Percentiles rank a stretch among this genome's conserved stretches.
Evolutionary conservation across 2,797 vertebrate species (phyloP).

Genomic region (Coccyzus lansbergi): DNA sequence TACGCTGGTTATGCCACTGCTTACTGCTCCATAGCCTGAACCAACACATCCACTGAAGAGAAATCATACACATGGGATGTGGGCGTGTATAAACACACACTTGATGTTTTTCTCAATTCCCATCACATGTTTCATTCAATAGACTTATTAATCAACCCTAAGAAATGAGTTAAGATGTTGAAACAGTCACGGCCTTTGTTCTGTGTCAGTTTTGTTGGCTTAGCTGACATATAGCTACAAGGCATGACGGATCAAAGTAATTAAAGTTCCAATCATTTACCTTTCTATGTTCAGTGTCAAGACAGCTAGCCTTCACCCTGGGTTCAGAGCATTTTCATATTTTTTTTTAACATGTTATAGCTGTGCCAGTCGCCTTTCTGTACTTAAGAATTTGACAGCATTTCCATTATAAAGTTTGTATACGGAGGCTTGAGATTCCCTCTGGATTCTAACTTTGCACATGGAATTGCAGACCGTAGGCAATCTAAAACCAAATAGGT

Average conservation of each 20-base stretch:
- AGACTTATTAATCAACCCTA: constrained; percentile 85
- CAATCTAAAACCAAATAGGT: neutral
- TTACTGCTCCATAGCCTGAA: neutral
- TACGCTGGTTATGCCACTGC: fast-evolving
- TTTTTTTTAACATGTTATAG: constrained; percentile 77
- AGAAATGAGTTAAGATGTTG: constrained; percentile 86
- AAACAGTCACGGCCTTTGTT: constrained; percentile 86
- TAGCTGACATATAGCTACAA: constrained; percentile 87
- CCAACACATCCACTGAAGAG: neutral
- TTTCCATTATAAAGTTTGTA: constrained; percentile 66
- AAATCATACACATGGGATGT: neutral
- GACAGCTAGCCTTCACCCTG: constrained; percentile 81
- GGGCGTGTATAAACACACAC: neutral
- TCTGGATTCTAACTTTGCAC: constrained; percentile 20
- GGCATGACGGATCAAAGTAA: constrained; percentile 94
- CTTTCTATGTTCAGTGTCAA: constrained; percentile 89
- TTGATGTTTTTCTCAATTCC: constrained; percentile 48
- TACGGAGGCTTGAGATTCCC: constrained; percentile 27
- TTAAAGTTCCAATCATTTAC: constrained; percentile 97
- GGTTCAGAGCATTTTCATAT: constrained; percentile 80
- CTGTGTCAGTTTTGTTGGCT: constrained; percentile 86
- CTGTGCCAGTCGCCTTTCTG: constrained; percentile 48
- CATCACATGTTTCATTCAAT: constrained; percentile 71
- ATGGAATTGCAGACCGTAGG: neutral
- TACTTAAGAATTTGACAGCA: constrained; percentile 59